These are phyloP conservation scores for Discoglossus pictus DNA, from an alignment of 2,797 vertebrate species.

Conservation along the genomic window DNA sequence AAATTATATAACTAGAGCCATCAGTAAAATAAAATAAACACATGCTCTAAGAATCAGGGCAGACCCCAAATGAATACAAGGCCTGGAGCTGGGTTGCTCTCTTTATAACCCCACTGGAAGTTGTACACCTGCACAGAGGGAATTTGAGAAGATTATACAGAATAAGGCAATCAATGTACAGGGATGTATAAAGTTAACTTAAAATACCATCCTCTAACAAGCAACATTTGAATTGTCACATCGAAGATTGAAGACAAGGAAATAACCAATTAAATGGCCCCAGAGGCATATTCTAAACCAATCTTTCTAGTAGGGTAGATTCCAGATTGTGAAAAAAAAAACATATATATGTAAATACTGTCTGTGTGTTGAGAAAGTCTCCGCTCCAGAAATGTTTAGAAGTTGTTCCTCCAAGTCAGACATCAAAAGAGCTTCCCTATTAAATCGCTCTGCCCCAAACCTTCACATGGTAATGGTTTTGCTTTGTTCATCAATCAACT, in stretches of 20 bases:
- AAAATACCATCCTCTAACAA: slow-evolving; percentile 5
- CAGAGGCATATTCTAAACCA: slow-evolving; percentile 12
- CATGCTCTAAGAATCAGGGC: too few relatives aligned
- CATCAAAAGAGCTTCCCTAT: slow-evolving; percentile 34
- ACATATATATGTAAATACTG: slow-evolving; percentile 22
- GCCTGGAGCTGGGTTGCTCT: too few relatives aligned
- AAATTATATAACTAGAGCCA: too few relatives aligned
- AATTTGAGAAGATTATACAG: too few relatives aligned
- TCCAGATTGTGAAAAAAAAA: slow-evolving; percentile 24
- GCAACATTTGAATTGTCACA: slow-evolving; percentile 36
- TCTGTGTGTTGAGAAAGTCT: not conserved
- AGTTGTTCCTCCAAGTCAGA: not conserved
- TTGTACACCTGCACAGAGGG: too few relatives aligned
- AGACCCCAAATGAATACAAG: too few relatives aligned
- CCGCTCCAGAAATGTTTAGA: slow-evolving; percentile 18
- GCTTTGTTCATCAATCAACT: slow-evolving; percentile 33
- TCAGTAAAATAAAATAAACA: too few relatives aligned
- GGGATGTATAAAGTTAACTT: not conserved
- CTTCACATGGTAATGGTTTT: not conserved
- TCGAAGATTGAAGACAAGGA: slow-evolving; percentile 36
- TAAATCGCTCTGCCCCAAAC: slow-evolving; percentile 21
- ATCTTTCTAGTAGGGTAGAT: slow-evolving; percentile 15
- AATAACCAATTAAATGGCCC: slow-evolving; percentile 40
- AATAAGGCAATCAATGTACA: not conserved
- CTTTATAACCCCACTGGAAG: too few relatives aligned